Evolutionary conservation across 2,797 vertebrate species (phyloP).

Genomic region (Anguilla marmorata): DNA sequence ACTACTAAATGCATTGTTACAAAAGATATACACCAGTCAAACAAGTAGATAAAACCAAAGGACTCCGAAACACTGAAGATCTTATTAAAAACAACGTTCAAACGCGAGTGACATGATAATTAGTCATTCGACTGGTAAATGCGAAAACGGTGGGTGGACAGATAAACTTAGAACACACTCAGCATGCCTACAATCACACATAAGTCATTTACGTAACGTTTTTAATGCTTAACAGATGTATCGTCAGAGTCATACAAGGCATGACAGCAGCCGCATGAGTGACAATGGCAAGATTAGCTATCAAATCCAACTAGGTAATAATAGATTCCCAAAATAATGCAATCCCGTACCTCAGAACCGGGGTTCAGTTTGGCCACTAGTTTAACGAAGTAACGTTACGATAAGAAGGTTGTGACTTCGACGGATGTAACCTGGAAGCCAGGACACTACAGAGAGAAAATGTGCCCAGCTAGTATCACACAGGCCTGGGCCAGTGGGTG

Average conservation of each 20-base stretch:
- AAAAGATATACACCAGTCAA: neutral
- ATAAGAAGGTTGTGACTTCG: neutral
- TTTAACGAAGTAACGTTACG: no score
- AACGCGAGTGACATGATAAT: neutral
- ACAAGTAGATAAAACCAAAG: neutral
- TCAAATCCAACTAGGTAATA: constrained; percentile 3
- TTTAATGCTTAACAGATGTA: constrained; percentile 9
- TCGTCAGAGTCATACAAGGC: neutral
- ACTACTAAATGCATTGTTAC: neutral
- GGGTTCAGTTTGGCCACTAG: neutral
- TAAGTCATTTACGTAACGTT: constrained; percentile 15
- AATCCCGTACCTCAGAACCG: neutral
- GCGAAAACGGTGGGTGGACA: neutral
- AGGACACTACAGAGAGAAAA: neutral
- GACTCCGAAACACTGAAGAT: neutral
- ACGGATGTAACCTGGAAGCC: constrained; percentile 5
- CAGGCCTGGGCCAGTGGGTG: constrained; percentile 23
- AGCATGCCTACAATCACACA: neutral
- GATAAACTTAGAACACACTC: neutral
- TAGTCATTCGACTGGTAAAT: neutral
- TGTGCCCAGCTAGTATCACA: constrained; percentile 17
- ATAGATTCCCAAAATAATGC: neutral
- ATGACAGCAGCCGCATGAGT: neutral
- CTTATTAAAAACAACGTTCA: neutral
- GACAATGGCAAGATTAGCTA: neutral